Conservation (phyloP, 2,888 invertebrate species). For the Harpalus rubripes region DNA sequence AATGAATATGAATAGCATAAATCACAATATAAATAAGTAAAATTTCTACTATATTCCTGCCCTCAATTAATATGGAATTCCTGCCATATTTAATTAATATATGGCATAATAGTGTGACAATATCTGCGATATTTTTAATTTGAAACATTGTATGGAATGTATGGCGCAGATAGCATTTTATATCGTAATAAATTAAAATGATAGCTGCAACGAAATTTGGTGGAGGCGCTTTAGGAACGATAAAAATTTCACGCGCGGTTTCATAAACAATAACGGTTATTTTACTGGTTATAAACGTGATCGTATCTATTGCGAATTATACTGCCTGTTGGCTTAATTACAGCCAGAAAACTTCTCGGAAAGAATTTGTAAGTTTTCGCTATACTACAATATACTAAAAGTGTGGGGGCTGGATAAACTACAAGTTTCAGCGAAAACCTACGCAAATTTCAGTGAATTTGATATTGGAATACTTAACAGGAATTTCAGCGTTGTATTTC, state of each 20-base stretch:
- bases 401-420: too few species aligned
- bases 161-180: neutral
- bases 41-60: too few species aligned
- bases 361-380: neutral
- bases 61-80: neutral
- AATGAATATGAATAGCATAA: too few species aligned
- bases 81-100: neutral
- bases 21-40: too few species aligned
- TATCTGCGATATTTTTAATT: neutral
- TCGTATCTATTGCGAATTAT: neutral
- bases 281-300: conserved; percentile 1
- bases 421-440: too few species aligned
- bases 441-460: too few species aligned
- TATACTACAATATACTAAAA: neutral
- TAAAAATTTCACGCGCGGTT: conserved; percentile 1
- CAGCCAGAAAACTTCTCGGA: neutral
- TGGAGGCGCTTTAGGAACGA: conserved; percentile 4
- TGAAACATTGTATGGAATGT: conserved; percentile 6
- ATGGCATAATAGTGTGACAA: neutral
- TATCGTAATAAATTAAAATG: conserved; percentile 7
- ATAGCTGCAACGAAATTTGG: conserved; percentile 1
- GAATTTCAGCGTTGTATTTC: neutral
- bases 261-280: conserved; percentile 6
- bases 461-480: neutral
- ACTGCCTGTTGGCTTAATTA: neutral